Conservation (phyloP, 2,797 vertebrate genomes). For the Poecilia wingei region DNA sequence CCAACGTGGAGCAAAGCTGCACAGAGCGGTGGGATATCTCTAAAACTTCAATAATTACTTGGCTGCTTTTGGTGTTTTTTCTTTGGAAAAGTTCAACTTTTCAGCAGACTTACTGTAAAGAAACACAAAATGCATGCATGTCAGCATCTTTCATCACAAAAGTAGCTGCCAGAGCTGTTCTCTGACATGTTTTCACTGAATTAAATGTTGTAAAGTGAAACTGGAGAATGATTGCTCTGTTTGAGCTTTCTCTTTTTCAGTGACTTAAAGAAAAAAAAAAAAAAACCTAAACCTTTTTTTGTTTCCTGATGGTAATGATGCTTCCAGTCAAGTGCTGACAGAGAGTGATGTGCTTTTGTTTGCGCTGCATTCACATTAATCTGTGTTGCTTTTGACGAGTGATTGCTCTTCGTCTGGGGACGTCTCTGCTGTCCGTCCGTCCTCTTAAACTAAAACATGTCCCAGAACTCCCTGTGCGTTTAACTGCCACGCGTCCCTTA, state of each 20-base stretch:
- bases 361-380: conserved; percentile 38
- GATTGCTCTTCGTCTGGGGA: background rate
- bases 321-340: background rate
- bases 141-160: conserved; percentile 10
- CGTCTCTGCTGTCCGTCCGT: conserved; percentile 5
- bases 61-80: background rate
- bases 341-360: background rate
- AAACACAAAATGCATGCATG: conserved; percentile 1
- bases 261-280: background rate
- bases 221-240: background rate
- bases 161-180: background rate
- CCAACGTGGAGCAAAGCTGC: background rate
- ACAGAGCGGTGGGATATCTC: background rate
- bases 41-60: background rate
- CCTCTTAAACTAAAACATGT: conserved; percentile 22
- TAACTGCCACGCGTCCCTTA: conserved; percentile 5
- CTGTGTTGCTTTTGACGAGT: background rate
- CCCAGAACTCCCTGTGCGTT: conserved; percentile 1
- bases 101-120: background rate
- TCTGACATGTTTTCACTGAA: conserved; percentile 4
- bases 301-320: conserved; percentile 18
- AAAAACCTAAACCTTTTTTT: conserved; percentile 15
- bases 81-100: background rate
- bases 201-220: conserved; percentile 2
- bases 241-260: conserved; percentile 2